A percentile compares a stretch with the other conserved stretches of the same genome.
phyloP scores from a whole-genome alignment of 1,140 invertebrate species.

The Anastrepha ludens region DNA sequence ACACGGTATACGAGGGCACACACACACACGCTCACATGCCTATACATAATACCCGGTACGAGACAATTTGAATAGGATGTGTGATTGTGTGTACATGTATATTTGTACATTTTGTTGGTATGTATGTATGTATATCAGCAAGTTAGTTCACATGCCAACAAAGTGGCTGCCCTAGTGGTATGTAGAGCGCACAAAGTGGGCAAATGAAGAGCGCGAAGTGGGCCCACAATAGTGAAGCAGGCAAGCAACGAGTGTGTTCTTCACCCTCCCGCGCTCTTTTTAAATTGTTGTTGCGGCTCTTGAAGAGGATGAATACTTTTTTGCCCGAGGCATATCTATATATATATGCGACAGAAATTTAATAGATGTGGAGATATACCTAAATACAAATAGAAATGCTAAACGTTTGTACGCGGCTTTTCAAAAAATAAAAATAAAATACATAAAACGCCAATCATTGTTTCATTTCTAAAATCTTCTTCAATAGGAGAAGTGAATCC shows the following conservation, averaged over 20 bases:
- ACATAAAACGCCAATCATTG: no score
- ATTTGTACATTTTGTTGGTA: neutral
- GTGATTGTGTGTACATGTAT: neutral
- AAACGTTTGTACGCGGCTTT: no score
- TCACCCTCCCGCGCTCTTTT: neutral
- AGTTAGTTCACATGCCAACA: neutral
- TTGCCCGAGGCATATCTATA: no score
- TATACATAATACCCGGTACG: neutral
- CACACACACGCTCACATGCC: neutral
- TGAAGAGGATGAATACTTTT: neutral
- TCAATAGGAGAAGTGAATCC: no score
- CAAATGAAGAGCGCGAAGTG: constrained; percentile 15
- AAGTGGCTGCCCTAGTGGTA: neutral
- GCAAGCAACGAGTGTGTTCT: neutral
- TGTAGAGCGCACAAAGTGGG: neutral
- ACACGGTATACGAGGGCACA: neutral
- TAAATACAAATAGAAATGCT: no score
- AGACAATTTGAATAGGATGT: neutral
- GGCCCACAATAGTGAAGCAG: neutral
- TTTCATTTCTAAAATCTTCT: no score
- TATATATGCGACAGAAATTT: no score
- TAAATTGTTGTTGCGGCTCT: neutral
- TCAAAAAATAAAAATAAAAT: no score
- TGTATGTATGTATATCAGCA: neutral
- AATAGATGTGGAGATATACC: no score